phyloP scores from a whole-genome alignment of 2,113 vertebrate species.

The Serinus canaria region DNA sequence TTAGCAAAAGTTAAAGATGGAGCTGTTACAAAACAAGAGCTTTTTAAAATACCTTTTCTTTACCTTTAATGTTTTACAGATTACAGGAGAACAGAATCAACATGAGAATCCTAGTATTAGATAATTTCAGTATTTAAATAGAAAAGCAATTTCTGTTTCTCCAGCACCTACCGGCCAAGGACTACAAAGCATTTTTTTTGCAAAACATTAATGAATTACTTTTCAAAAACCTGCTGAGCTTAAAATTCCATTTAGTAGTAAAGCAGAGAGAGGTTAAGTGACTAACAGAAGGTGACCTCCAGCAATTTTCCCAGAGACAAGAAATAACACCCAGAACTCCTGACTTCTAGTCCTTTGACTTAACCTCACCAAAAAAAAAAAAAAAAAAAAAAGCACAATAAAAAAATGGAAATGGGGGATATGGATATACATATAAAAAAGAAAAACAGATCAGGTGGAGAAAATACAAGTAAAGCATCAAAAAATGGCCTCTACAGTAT shows the following conservation, averaged over 20 bases:
- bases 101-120: neutral
- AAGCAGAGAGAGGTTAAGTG: constrained; percentile 39
- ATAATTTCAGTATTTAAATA: constrained; percentile 36
- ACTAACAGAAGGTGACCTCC: constrained; percentile 37
- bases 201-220: constrained; percentile 26
- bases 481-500: neutral
- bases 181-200: neutral
- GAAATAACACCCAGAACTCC: constrained; percentile 33
- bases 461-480: neutral
- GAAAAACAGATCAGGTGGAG: neutral
- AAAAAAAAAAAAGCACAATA: constrained; percentile 7
- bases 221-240: constrained; percentile 41
- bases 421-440: neutral
- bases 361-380: constrained; percentile 7
- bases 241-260: constrained; percentile 30
- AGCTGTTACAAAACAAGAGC: constrained; percentile 7
- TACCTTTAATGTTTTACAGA: constrained; percentile 5
- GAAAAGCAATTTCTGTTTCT: neutral
- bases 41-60: neutral
- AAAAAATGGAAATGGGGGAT: neutral
- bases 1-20: constrained; percentile 52
- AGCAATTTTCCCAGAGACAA: constrained; percentile 47
- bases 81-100: neutral
- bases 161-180: neutral
- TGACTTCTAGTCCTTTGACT: constrained; percentile 21